These are phyloP conservation scores for Eulithis testata DNA, from an alignment of 2,888 invertebrate genomes.

Conservation along the genomic window DNA sequence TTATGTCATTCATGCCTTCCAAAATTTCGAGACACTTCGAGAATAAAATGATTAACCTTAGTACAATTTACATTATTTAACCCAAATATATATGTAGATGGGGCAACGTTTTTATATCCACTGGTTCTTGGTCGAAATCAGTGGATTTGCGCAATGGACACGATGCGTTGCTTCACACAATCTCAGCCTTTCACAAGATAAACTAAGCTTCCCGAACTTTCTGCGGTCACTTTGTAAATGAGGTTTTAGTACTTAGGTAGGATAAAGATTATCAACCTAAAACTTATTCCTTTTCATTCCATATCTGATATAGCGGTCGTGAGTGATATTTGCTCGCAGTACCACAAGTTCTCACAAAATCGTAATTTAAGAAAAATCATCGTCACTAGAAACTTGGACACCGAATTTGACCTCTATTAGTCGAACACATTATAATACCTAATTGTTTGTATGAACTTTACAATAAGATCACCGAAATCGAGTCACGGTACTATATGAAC, in stretches of 20 bases:
- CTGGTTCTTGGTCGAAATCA: constrained; percentile 11
- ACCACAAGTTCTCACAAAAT: too few species aligned
- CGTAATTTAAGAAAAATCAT: not conserved
- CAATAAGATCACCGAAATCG: constrained; percentile 1
- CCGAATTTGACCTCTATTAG: not conserved
- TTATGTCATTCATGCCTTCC: too few species aligned
- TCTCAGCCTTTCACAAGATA: constrained; percentile 24
- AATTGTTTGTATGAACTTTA: not conserved
- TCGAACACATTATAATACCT: not conserved
- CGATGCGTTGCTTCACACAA: constrained; percentile 15
- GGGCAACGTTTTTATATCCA: constrained; percentile 9
- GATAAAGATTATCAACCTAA: too few species aligned
- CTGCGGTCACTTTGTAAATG: constrained; percentile 21
- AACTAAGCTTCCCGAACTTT: constrained; percentile 8
- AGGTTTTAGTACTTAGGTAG: constrained; percentile 4
- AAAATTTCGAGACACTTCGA: too few species aligned
- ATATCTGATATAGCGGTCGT: too few species aligned
- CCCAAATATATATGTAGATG: constrained; percentile 5
- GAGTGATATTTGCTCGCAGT: too few species aligned
- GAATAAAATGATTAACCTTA: not conserved
- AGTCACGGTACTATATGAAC: constrained; percentile 10
- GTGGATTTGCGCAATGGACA: constrained; percentile 12
- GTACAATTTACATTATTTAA: constrained; percentile 1
- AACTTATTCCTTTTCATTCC: too few species aligned
- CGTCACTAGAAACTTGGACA: not conserved